phyloP scores from a whole-genome alignment of 1,140 invertebrate species.

The Geopemphigus sp. region DNA sequence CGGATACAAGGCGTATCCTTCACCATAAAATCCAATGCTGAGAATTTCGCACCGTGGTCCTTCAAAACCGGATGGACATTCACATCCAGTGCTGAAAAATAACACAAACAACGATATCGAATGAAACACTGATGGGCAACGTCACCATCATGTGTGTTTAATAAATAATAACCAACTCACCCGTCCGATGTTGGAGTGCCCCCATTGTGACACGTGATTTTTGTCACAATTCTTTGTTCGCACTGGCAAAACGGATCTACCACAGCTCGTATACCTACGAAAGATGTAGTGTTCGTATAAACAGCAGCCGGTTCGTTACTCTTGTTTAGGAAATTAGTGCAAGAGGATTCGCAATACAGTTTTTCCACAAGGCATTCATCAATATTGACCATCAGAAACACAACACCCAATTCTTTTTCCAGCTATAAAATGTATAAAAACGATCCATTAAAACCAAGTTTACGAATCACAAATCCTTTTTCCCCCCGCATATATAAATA shows the following conservation, averaged over 20 bases:
- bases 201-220: slow-evolving; percentile 67
- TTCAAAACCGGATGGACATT: slow-evolving; percentile 67
- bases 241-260: slow-evolving; percentile 75
- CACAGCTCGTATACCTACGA: slow-evolving; percentile 80
- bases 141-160: background rate
- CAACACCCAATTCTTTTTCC: slow-evolving; percentile 67
- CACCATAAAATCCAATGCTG: slow-evolving; percentile 79
- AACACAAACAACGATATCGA: background rate
- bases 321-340: slow-evolving; percentile 69
- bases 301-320: slow-evolving; percentile 72
- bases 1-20: slow-evolving; percentile 86
- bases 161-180: background rate
- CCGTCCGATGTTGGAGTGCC: slow-evolving; percentile 60
- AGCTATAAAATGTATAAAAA: slow-evolving; percentile 58
- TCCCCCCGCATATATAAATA: too few species aligned
- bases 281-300: slow-evolving; percentile 84
- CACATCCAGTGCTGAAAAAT: slow-evolving; percentile 58
- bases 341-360: slow-evolving; percentile 68
- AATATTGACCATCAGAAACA: slow-evolving; percentile 81
- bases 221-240: slow-evolving; percentile 54
- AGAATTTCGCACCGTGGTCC: slow-evolving; percentile 89
- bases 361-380: slow-evolving; percentile 80
- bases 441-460: too few species aligned
- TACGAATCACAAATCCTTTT: too few species aligned
- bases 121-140: background rate